Evolutionary conservation across 2,888 invertebrate genomes (phyloP), one percentile per base, ranked within the genome.

Genomic region (Eudemis profundana): DNA sequence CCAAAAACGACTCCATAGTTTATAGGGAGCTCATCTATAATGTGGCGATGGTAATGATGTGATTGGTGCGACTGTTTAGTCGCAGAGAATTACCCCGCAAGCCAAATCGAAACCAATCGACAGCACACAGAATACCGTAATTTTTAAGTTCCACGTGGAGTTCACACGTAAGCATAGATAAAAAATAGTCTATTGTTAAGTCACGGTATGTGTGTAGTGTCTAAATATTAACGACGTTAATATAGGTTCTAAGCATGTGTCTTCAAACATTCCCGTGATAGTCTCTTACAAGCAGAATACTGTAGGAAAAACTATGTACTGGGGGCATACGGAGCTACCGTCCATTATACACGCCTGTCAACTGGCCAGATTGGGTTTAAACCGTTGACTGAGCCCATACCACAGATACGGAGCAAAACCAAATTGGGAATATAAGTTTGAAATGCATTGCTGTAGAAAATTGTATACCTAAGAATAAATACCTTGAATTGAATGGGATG

Each of bases 301-400:
- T 65, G 59, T 7, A 23, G 1, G 27, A 12, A 46, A 46, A 8
- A 15, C 7, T 5, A 23, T 29, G 15, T 27, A 65, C 51, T 65
- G 17, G 23, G 38, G 8, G 27, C 59, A 70, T 72, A 67, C 68
- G 71, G 72, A 71, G 66, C 65, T 64, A 72, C 70, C 68, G 67
- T 77, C 75, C 74, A 76, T 81, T 76, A 78, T 72, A 68, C 69
- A 71, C 68, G 69, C 69, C 73, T 79, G 78, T 77, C 78, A 78
- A 69, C 75, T 72, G 65, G 63, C 74, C 70, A 73, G 75, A 79
- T 78, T 77, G 74, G 70, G 69, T 70, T 75, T 76, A 76, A 74
- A 71, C 61, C 66, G 44, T 70, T 67, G 66, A 70, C 69, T 71
- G 66, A 69, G 68, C 70, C 69, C 65, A 67, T 46, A 68, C 67